A percentile compares a stretch with the other conserved stretches of the same genome.
Evolutionary conservation across 1,140 invertebrate species (phyloP).

Genomic region (Zophobas atratus): DNA sequence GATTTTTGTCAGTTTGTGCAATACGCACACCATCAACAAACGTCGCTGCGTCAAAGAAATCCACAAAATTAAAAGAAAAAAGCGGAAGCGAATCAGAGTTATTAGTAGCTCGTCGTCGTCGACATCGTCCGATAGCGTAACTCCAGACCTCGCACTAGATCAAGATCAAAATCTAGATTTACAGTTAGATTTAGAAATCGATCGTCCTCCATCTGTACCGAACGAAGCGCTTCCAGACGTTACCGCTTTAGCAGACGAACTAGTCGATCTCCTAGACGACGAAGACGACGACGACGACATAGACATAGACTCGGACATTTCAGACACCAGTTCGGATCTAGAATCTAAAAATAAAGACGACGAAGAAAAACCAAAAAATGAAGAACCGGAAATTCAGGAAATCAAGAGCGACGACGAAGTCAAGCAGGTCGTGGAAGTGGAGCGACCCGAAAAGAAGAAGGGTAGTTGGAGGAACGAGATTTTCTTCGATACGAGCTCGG

Average conservation of each 20-base stretch:
- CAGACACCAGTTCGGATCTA: not conserved
- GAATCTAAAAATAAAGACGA: not conserved
- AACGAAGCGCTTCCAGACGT: not conserved
- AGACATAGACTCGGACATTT: not conserved
- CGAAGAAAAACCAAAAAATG: not conserved
- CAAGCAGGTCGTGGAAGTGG: too few relatives aligned
- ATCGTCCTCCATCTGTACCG: not conserved
- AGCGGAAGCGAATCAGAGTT: not conserved
- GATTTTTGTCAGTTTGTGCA: not conserved
- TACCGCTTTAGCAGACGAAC: not conserved
- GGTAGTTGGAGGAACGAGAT: not conserved
- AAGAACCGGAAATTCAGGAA: not conserved
- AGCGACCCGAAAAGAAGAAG: not conserved
- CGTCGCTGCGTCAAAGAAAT: not conserved
- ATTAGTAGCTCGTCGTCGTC: constrained; percentile 13
- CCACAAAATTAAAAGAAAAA: not conserved
- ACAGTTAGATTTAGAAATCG: too few relatives aligned
- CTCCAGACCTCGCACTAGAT: constrained; percentile 4
- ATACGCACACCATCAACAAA: constrained; percentile 4
- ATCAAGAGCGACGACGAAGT: not conserved
- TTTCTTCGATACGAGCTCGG: not conserved
- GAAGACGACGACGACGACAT: not conserved
- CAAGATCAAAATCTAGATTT: not conserved
- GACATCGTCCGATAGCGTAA: not conserved
- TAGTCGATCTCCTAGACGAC: not conserved